Conservation (phyloP, 2,888 invertebrate species). For the Augiades crinisus region DNA sequence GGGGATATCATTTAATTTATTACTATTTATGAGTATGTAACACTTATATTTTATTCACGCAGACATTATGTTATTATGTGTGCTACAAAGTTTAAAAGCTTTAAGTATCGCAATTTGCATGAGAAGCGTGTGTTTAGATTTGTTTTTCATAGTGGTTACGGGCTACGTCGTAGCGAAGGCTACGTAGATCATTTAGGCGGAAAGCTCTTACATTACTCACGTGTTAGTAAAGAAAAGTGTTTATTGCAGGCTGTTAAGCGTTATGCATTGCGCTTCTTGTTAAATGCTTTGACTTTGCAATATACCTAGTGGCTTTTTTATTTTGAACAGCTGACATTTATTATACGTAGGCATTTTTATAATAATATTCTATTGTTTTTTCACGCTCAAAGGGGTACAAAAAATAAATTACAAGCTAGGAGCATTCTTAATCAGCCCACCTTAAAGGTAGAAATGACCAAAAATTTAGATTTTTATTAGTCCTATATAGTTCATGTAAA, state of each 20-base stretch:
- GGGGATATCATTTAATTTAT: not conserved
- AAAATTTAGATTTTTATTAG: too few relatives aligned
- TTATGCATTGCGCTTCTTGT: not conserved
- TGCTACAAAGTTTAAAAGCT: not conserved
- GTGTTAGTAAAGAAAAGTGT: constrained; percentile 10
- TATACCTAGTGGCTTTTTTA: too few relatives aligned
- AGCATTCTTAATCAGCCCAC: too few relatives aligned
- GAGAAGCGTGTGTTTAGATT: not conserved
- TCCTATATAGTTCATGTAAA: too few relatives aligned
- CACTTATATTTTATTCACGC: not conserved
- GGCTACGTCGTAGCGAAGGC: constrained; percentile 17
- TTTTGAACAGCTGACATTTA: too few relatives aligned
- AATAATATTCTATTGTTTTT: too few relatives aligned
- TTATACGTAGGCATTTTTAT: too few relatives aligned
- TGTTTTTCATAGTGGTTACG: constrained; percentile 10
- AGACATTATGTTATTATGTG: not conserved
- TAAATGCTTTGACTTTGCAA: too few relatives aligned
- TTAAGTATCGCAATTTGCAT: constrained; percentile 9
- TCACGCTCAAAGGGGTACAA: too few relatives aligned
- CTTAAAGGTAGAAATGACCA: too few relatives aligned
- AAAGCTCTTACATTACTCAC: constrained; percentile 13
- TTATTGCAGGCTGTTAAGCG: not conserved
- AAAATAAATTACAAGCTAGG: too few relatives aligned
- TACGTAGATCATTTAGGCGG: constrained; percentile 7
- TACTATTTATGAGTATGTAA: not conserved